Base-by-base conservation (phyloP, 1,140 invertebrate genomes). In the Bilobella aurantiaca region DNA sequence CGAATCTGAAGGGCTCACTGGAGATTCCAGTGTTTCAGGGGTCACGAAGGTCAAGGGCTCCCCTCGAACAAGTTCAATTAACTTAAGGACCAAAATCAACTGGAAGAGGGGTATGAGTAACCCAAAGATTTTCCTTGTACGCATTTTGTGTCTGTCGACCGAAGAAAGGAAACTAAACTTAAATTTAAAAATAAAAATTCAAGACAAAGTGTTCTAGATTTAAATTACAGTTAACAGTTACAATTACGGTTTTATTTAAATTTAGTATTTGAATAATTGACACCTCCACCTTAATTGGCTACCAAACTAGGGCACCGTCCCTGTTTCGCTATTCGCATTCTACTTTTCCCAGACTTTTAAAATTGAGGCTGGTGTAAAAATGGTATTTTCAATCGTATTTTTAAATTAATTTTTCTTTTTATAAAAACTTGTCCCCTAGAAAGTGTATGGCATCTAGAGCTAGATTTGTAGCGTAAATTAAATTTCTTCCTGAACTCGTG, bases 1-100 rank as follows among this genome's bases (percentile, higher is more conserved):
- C 8, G 49, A 56, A 56, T n/a, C n/a, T n/a, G n/a, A n/a, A n/a
- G n/a, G n/a, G n/a, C n/a, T 5, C 49, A 25, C 21, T 5, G 49
- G 5, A 8, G 21, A 8, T 57, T 57, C 53, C 29, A 31, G 14
- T 30, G 59, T 12, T 2, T 14, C 34, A 37, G 59, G 18, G 16
- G 8, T 62, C 29, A 62, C 59, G 59, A 42, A 62, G 18, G 5
- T 27, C 25, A 62, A 8, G 3, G 3, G 32, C 23, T 62, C 56
- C 0, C 68, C 68, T 1, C 65, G 68, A 2, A 69, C 65, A 47
- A 47, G 64, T 34, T 69, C 68, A 57, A 69, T 65, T 30, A 69
- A 62, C 32, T 69, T 69, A 18, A 69, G 29, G 5, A 69, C 57
- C 14, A 69, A 49, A 12, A 69, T 61, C 30, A 69, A 64, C 56